Evolutionary conservation across 2,113 vertebrate species (phyloP).

Genomic region (Anthoscopus minutus): DNA sequence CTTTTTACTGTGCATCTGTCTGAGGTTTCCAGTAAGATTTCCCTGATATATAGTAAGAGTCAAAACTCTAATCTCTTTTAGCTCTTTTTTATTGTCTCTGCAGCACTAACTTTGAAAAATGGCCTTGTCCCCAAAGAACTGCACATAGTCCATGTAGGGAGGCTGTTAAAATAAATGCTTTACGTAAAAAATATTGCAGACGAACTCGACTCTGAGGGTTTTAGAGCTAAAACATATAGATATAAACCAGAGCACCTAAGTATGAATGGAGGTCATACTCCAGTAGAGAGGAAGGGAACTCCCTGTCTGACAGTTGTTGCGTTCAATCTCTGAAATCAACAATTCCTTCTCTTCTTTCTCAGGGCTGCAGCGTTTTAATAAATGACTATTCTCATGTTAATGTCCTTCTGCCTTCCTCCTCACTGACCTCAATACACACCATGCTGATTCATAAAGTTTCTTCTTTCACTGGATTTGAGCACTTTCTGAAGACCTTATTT

Average conservation of each 20-base stretch:
- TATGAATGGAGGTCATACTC: not conserved
- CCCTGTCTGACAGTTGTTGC: not conserved
- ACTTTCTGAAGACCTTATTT: conserved; percentile 5
- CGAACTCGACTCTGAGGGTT: not conserved
- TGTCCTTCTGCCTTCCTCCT: conserved; percentile 4
- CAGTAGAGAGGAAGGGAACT: not conserved
- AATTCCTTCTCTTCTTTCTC: not conserved
- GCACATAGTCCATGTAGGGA: conserved; percentile 15
- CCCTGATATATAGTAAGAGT: conserved; percentile 55
- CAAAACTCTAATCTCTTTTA: conserved; percentile 62
- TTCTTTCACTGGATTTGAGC: not conserved
- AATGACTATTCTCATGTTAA: not conserved
- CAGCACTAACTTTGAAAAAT: conserved; percentile 62
- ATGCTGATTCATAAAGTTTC: not conserved
- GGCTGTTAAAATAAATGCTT: conserved; percentile 55
- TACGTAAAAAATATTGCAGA: conserved; percentile 30
- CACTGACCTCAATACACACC: not conserved
- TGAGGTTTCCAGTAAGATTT: conserved; percentile 57
- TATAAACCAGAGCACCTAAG: conserved; percentile 33
- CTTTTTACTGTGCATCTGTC: conserved; percentile 65
- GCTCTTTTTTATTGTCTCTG: conserved; percentile 61
- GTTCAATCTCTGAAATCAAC: not conserved
- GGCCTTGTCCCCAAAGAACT: conserved; percentile 46
- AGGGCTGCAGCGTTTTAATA: not conserved
- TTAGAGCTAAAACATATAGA: not conserved